Conservation (phyloP, 2,113 vertebrate species). For the Murina feae region DNA sequence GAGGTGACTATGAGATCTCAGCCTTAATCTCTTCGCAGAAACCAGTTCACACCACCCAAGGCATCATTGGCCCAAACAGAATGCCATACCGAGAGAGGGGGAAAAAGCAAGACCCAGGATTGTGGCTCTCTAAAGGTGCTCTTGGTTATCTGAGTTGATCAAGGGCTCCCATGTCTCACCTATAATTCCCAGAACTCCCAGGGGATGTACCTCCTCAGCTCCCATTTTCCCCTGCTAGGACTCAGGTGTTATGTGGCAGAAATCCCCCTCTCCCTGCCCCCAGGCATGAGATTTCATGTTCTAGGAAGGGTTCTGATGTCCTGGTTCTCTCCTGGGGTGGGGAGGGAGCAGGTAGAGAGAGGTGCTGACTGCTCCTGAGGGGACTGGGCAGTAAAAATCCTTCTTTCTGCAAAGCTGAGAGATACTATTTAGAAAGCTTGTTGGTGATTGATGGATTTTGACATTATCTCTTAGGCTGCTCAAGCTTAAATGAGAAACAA, state of each 20-base stretch:
- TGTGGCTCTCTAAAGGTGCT: background rate
- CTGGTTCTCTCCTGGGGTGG: background rate
- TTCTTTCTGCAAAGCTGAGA: conserved; percentile 35
- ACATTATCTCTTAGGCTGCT: conserved; percentile 49
- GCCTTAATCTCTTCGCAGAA: background rate
- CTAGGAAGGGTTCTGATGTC: background rate
- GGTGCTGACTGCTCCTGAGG: background rate
- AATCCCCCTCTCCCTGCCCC: background rate
- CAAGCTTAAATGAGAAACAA: conserved; percentile 62
- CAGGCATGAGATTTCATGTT: background rate
- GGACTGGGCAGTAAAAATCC: background rate
- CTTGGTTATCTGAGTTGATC: background rate
- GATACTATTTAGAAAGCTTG: conserved; percentile 35
- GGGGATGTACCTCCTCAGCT: background rate
- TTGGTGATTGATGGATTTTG: conserved; percentile 26
- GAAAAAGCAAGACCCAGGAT: background rate
- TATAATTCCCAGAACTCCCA: background rate
- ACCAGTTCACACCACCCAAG: background rate
- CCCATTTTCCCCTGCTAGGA: background rate
- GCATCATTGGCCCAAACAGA: background rate
- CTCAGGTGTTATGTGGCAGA: background rate
- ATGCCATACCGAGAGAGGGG: background rate
- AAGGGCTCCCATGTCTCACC: background rate
- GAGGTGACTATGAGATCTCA: background rate
- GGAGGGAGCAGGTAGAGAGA: background rate